Evolutionary conservation across 2,113 vertebrate genomes (phyloP).

Genomic region (Arenaria interpres): DNA sequence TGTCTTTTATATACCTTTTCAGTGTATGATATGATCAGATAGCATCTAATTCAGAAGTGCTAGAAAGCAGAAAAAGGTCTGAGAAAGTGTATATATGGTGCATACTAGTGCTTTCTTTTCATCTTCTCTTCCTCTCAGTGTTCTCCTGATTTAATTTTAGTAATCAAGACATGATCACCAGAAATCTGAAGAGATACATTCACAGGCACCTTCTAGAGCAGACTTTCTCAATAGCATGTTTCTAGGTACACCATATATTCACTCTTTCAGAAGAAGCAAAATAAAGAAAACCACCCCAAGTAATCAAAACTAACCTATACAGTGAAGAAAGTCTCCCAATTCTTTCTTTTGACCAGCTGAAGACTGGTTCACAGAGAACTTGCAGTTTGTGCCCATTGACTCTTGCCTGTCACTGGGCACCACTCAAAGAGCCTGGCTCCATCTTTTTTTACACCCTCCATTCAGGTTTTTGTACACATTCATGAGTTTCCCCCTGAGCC

Average conservation of each 20-base stretch:
- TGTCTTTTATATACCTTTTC: not conserved
- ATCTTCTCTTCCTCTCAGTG: not conserved
- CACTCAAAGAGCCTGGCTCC: not conserved
- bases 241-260: not conserved
- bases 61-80: not conserved
- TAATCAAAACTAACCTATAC: not conserved
- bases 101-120: not conserved
- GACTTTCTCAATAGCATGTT: not conserved
- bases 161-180: not conserved
- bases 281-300: not conserved
- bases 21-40: not conserved
- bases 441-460: not conserved
- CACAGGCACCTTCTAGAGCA: not conserved
- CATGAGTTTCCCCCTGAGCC: not conserved
- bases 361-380: not conserved
- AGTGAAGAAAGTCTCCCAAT: not conserved
- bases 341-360: not conserved
- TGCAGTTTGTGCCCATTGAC: not conserved
- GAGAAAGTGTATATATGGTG: not conserved
- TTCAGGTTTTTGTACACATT: not conserved
- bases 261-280: not conserved
- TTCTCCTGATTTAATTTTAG: not conserved
- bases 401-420: not conserved
- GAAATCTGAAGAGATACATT: not conserved
- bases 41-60: accelerated